These are phyloP conservation scores for Pelosia muscerda DNA, from an alignment of 2,888 invertebrate genomes.

Conservation along the genomic window DNA sequence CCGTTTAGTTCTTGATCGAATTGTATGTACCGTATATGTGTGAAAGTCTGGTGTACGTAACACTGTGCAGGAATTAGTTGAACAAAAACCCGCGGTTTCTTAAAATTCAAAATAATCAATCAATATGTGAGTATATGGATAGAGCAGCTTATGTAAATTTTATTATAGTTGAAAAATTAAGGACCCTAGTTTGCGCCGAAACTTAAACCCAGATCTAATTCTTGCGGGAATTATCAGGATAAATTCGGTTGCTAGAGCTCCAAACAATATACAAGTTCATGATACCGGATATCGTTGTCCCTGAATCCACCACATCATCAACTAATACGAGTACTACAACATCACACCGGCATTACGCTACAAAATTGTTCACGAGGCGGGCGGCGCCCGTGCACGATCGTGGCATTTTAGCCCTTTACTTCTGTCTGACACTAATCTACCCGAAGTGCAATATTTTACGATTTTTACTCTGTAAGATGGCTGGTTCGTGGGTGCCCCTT, in stretches of 20 bases:
- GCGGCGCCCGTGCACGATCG: constrained; percentile 57
- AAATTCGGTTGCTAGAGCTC: too few relatives aligned
- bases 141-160: too few relatives aligned
- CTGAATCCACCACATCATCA: constrained; percentile 11
- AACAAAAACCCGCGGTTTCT: too few relatives aligned
- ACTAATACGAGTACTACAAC: constrained; percentile 16
- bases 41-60: too few relatives aligned
- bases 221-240: too few relatives aligned
- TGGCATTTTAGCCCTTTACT: constrained; percentile 59
- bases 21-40: too few relatives aligned
- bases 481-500: not conserved
- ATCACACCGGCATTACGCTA: constrained; percentile 22
- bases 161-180: too few relatives aligned
- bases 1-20: too few relatives aligned
- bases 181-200: too few relatives aligned
- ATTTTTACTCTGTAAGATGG: constrained; percentile 13
- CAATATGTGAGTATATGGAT: too few relatives aligned
- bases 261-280: not conserved
- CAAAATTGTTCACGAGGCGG: constrained; percentile 35
- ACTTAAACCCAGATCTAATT: not conserved
- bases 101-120: not conserved
- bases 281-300: not conserved
- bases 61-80: too few relatives aligned
- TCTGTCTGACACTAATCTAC: constrained; percentile 37
- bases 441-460: constrained; percentile 21